phyloP scores from a whole-genome alignment of 1,140 invertebrate species.

The Solenopsis fugax region DNA sequence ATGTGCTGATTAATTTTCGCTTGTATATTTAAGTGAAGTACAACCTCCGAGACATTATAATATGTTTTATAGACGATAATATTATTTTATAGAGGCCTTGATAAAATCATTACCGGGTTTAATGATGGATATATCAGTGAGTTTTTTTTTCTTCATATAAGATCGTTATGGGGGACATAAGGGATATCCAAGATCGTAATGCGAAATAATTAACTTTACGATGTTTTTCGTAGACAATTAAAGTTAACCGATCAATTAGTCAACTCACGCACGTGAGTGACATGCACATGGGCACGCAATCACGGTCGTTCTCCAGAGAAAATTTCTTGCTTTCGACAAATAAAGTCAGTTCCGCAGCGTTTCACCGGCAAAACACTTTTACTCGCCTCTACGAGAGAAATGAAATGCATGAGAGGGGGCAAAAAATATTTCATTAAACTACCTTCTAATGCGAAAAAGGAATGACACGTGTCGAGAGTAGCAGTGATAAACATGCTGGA shows the following conservation, averaged over 20 bases:
- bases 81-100: neutral
- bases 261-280: neutral
- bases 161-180: neutral
- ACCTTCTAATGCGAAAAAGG: neutral
- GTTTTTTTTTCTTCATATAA: neutral
- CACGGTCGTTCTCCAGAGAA: neutral
- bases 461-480: neutral
- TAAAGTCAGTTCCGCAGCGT: neutral
- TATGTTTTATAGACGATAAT: neutral
- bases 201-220: constrained; percentile 41
- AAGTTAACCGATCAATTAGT: constrained; percentile 34
- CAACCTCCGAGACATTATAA: neutral
- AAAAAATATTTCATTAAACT: constrained; percentile 21
- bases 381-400: neutral
- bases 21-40: neutral
- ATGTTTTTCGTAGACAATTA: constrained; percentile 3
- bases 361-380: neutral
- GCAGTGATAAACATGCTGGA: constrained; percentile 15
- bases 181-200: neutral
- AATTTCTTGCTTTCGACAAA: constrained; percentile 17
- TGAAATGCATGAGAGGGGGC: neutral
- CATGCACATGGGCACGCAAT: neutral
- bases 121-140: neutral
- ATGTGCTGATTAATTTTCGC: neutral
- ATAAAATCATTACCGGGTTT: constrained; percentile 1